These are phyloP conservation scores for Picus viridis DNA, from an alignment of 2,797 vertebrate genomes.

Conservation along the genomic window DNA sequence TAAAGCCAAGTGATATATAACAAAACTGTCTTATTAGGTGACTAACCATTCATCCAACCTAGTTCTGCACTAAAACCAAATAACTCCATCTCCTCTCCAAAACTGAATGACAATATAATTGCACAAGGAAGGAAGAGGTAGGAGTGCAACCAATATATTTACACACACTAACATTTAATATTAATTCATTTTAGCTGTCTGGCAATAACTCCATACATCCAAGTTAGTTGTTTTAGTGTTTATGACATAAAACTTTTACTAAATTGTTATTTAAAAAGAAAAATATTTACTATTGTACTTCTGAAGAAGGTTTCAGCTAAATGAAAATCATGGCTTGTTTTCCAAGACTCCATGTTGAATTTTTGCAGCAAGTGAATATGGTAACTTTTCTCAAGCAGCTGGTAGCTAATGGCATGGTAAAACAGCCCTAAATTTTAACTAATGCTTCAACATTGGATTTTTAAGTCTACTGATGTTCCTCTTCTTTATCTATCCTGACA, in stretches of 20 bases:
- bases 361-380: neutral
- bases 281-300: neutral
- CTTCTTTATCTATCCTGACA: neutral
- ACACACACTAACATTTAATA: neutral
- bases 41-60: neutral
- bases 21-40: neutral
- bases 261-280: neutral
- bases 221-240: neutral
- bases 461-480: neutral
- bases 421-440: conserved; percentile 9
- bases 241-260: neutral
- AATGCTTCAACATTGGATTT: neutral
- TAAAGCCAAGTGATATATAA: neutral
- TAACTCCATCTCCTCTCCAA: neutral
- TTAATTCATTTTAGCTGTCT: neutral
- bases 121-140: neutral
- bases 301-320: neutral
- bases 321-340: neutral
- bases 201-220: neutral
- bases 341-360: neutral
- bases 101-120: neutral
- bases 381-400: neutral
- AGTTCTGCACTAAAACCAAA: neutral
- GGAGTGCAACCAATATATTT: neutral
- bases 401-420: neutral